A percentile compares a stretch with the other conserved stretches of the same genome.
These are phyloP conservation scores for Amphiprion percula DNA, from an alignment of 2,113 vertebrate species.

Conservation along the genomic window DNA sequence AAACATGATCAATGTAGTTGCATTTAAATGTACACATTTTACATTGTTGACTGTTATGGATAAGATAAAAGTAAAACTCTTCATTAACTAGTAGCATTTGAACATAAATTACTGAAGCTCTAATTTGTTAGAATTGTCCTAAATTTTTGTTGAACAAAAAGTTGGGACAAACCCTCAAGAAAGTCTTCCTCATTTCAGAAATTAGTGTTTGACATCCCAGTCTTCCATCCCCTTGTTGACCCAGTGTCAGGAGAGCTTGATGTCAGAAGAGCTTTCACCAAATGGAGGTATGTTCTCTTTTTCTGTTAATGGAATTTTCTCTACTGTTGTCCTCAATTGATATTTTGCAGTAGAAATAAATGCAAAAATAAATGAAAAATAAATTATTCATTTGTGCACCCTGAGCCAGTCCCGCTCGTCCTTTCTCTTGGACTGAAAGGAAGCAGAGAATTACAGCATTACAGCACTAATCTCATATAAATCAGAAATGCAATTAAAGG, in stretches of 20 bases:
- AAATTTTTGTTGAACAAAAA: neutral
- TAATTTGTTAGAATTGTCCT: neutral
- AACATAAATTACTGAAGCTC: too few species aligned
- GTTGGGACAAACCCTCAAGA: neutral
- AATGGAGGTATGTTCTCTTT: slow-evolving; percentile 91
- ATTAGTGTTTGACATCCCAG: slow-evolving; percentile 95
- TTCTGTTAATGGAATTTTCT: neutral
- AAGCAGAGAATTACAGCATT: too few species aligned
- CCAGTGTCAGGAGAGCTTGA: slow-evolving; percentile 96
- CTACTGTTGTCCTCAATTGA: neutral
- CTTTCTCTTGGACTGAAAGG: too few species aligned
- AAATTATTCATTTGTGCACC: too few species aligned
- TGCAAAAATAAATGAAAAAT: too few species aligned
- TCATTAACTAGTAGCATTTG: neutral
- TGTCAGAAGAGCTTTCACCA: slow-evolving; percentile 96
- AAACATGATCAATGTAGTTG: too few species aligned
- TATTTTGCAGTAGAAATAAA: neutral
- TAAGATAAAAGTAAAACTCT: neutral
- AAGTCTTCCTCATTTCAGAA: slow-evolving; percentile 81
- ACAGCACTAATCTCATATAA: too few species aligned
- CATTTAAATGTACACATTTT: too few species aligned
- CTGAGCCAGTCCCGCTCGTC: too few species aligned
- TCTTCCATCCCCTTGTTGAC: slow-evolving; percentile 97
- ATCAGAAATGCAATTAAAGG: too few species aligned
- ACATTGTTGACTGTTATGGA: too few species aligned